These are phyloP conservation scores for Notoglanidium macrostoma DNA, from an alignment of 2,797 vertebrate genomes.

Conservation along the genomic window DNA sequence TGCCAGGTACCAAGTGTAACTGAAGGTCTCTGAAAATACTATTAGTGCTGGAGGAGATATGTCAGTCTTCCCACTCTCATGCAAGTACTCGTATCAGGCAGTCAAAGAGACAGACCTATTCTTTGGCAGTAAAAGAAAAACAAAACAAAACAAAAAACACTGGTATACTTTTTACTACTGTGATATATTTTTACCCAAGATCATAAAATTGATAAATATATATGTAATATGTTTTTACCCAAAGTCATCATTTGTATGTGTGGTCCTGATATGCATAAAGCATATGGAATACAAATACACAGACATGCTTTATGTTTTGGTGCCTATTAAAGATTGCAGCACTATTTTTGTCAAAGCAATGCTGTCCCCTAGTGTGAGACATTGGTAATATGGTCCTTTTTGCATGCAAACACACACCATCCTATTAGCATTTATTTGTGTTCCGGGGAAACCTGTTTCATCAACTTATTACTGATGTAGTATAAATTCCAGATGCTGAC, in stretches of 20 bases:
- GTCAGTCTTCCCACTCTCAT: neutral
- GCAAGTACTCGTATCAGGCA: neutral
- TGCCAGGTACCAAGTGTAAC: constrained; percentile 43
- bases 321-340: neutral
- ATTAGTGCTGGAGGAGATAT: constrained; percentile 14
- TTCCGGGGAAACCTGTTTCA: neutral
- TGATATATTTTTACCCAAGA: neutral
- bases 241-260: neutral
- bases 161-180: neutral
- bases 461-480: neutral
- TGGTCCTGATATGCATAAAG: neutral
- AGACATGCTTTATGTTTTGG: neutral
- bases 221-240: neutral
- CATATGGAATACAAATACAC: neutral
- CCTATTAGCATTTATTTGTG: neutral
- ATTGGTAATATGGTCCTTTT: neutral
- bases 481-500: neutral
- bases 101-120: neutral
- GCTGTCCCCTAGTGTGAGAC: constrained; percentile 33
- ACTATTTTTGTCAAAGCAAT: constrained; percentile 1
- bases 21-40: constrained; percentile 30
- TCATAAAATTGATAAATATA: too few species aligned
- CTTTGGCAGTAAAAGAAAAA: neutral
- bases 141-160: neutral
- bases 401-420: neutral